Evolutionary conservation across 2,888 invertebrate genomes (phyloP), one percentile per base, ranked within the genome.

Genomic region (Amorpha juglandis): DNA sequence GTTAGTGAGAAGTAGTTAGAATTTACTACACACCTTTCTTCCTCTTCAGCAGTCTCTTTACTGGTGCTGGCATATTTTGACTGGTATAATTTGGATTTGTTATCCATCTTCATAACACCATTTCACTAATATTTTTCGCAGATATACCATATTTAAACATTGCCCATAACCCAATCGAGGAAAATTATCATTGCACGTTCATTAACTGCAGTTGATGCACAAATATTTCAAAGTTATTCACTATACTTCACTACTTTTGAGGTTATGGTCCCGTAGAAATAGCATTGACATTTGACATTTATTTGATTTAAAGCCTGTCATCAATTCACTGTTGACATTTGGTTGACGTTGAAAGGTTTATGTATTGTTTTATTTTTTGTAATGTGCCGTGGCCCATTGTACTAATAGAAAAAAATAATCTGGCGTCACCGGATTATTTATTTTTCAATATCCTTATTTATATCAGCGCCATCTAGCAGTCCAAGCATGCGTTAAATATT

Each of bases 31-130:
- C 42, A 58, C 92, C 88, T 84, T 69, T 91, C 92, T 67, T 92
- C 92, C 66, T 91, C 91, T 51, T 90, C 89, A 35, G 77, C 75
- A 6, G 73, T 71, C 69, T 89, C 87, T 75, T 82, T 83, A 77
- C 90, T 92, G 6, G 88, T 85, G 63, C 80, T 77, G 16, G 90
- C 77, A 66, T 78, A 71, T 80, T 81, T 72, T 50, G 73, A 72
- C n/a, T 71, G 48, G 68, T 73, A 86, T 42, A 68, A 51, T 74
- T 82, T 81, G 55, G 69, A 69, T 80, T 84, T 90, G 67, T 72
- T 78, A 72, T 91, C 88, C 88, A 90, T 89, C 74, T 86, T 90
- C 79, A 81, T 78, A 78, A 77, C 77, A 80, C 74, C 74, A 70
- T 70, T 62, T 70, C 45, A 21, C 27, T 63, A 71, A 58, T 67